A percentile compares a stretch with the other conserved stretches of the same genome.
Evolutionary conservation across 2,797 vertebrate genomes (phyloP).

Genomic region (Microcaecilia unicolor): DNA sequence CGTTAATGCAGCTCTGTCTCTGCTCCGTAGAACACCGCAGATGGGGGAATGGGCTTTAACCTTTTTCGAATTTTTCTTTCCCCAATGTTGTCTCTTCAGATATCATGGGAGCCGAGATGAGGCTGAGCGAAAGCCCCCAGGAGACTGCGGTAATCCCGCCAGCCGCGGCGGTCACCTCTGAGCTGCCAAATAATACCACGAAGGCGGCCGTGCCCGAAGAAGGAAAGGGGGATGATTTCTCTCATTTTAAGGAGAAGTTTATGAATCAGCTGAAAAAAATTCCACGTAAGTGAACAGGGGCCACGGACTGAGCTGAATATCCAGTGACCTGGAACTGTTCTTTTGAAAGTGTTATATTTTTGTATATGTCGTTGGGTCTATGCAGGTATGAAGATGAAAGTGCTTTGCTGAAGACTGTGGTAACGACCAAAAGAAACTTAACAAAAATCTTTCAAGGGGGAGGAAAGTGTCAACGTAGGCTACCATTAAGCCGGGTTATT

Average conservation of each 20-base stretch:
- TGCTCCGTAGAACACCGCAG: slow-evolving; percentile 6
- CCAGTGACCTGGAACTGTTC: too few species aligned
- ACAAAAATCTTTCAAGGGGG: too few species aligned
- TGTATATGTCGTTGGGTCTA: too few species aligned
- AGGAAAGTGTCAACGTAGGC: too few species aligned
- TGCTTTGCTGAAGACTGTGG: too few species aligned
- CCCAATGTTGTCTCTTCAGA: slow-evolving; percentile 17
- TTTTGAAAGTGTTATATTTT: too few species aligned
- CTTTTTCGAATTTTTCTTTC: slow-evolving; percentile 17
- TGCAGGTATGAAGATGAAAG: too few species aligned
- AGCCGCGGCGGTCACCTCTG: slow-evolving; percentile 58
- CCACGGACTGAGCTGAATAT: too few species aligned
- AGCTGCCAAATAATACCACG: slow-evolving; percentile 69
- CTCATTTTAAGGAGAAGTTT: slow-evolving; percentile 95
- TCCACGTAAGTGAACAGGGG: slow-evolving; percentile 88
- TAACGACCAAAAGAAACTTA: too few species aligned
- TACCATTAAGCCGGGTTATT: too few species aligned
- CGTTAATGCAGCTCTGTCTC: slow-evolving; percentile 30
- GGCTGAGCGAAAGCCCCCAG: slow-evolving; percentile 80
- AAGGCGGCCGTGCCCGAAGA: slow-evolving; percentile 63
- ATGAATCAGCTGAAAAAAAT: slow-evolving; percentile 98
- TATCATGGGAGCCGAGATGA: slow-evolving; percentile 44
- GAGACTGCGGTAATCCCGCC: slow-evolving; percentile 81
- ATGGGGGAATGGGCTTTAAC: slow-evolving; percentile 18
- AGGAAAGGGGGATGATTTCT: slow-evolving; percentile 85